Conservation (phyloP, 2,113 vertebrate genomes). For the human (Homo sapiens) region GRCh38 chr4:152257501-152258000, state of each 20-base stretch:
- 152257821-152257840: neutral
- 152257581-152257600: neutral
- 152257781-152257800: neutral
- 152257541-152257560: neutral
- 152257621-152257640: constrained; percentile 11
- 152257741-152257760: neutral
- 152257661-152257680: neutral
- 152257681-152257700: neutral
- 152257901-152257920: neutral
- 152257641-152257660: neutral
- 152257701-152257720: neutral
- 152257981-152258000: neutral
- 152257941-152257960: neutral
- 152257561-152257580: neutral
- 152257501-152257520: neutral
- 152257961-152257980: neutral
- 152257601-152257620: neutral
- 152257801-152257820: neutral
- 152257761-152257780: neutral
- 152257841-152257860: neutral
- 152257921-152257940: neutral
- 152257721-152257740: neutral
- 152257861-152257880: neutral
- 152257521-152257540: neutral
- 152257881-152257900: fast-evolving